phyloP scores from a whole-genome alignment of 23 tunicate species.

The Trididemnum miniatum region DNA sequence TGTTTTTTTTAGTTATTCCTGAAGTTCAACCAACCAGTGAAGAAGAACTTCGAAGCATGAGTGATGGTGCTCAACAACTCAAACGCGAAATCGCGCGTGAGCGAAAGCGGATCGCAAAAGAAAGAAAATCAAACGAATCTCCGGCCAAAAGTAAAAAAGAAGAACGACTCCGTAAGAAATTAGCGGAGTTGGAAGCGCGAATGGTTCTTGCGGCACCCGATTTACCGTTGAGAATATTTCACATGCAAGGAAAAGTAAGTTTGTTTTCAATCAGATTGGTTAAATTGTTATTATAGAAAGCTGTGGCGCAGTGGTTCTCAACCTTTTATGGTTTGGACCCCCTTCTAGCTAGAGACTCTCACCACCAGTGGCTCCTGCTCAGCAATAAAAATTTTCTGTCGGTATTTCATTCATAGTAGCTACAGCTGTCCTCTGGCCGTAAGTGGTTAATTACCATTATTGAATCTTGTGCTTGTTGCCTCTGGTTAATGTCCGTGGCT shows the following conservation, averaged over 20 bases:
- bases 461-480: too few relatives aligned
- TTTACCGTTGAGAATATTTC: constrained; percentile 78
- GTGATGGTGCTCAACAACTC: constrained; percentile 70
- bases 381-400: too few relatives aligned
- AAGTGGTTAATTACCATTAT: too few relatives aligned
- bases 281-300: too few relatives aligned
- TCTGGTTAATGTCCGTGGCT: too few relatives aligned
- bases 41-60: constrained; percentile 73
- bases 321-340: too few relatives aligned
- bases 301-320: too few relatives aligned
- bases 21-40: constrained; percentile 70
- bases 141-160: constrained; percentile 49
- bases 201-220: constrained; percentile 86
- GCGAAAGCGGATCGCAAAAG: constrained; percentile 50
- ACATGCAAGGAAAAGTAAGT: constrained; percentile 89
- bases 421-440: too few relatives aligned
- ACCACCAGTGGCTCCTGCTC: too few relatives aligned
- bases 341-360: too few relatives aligned
- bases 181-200: constrained; percentile 76
- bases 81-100: constrained; percentile 85
- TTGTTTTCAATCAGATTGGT: too few relatives aligned
- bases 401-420: too few relatives aligned
- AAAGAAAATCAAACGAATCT: constrained; percentile 16
- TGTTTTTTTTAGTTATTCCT: constrained; percentile 47
- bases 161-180: constrained; percentile 77